Base-by-base conservation (phyloP, 2,113 vertebrate genomes). In the Ceyx melanurus region DNA sequence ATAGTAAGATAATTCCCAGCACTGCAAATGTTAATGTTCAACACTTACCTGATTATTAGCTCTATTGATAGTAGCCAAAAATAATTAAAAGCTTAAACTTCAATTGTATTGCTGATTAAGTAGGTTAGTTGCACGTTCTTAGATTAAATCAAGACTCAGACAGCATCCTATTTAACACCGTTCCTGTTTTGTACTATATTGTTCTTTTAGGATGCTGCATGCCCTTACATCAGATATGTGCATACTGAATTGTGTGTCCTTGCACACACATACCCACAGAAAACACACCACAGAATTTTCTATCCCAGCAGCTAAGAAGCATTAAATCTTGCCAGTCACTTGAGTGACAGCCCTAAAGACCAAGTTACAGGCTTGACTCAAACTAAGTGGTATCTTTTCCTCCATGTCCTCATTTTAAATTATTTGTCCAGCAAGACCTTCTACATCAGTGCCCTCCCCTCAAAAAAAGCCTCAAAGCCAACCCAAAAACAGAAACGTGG, bases 21-120 rank as follows among this genome's bases (percentile, higher is more conserved):
- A 64, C 4, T 61, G 46, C 58, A 76, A 93, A 85, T 48, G 19
- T 62, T 71, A 60, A 20, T 11, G 10, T 77, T 85, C 64, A 86
- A 60, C 15, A 40, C 3, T 83, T 89, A 70, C 26, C 50, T 15
- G 13, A 91, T 82, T 93, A 75, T 79, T 86, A 82, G 13, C 42
- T 9, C 53, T 82, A 82, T 23, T 74, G 60, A 77, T 60, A 62
- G 16, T 31, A 87, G 66, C 16, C 0, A 85, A 66, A 79, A 64
- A 70, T 25, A 77, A 48, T 85, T 70, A 87, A 73, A 77, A 85
- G 94, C 85, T 89, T 92, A 91, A 87, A 53, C 19, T 67, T 56
- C 60, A 71, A 60, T 74, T 51, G 6, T 40, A 42, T 56, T 76
- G 16, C 3, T 9, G 9, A 71, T 42, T 42, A 75, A 65, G 11